phyloP scores from a whole-genome alignment of 2,888 invertebrate species.

The Aphidoletes aphidimyza region DNA sequence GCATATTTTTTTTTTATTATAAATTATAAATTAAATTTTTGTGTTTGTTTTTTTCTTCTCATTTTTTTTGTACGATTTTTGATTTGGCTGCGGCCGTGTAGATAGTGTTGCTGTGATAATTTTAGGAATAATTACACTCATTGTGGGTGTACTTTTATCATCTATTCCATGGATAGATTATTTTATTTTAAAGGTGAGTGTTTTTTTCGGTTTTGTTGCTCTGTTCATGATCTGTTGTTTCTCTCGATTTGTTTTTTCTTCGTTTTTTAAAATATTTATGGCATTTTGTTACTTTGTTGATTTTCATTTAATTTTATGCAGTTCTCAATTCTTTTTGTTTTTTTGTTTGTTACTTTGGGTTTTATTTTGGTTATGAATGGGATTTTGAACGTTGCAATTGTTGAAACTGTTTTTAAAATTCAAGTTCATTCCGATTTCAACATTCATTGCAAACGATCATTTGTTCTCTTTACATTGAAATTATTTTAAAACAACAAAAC shows the following conservation, averaged over 20 bases:
- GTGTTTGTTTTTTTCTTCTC: neutral
- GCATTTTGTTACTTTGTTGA: too few species aligned
- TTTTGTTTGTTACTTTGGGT: too few species aligned
- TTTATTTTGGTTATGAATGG: neutral
- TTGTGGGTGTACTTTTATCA: slow-evolving; percentile 81
- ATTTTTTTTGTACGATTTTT: neutral
- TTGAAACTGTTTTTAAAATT: slow-evolving; percentile 1
- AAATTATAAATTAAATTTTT: neutral
- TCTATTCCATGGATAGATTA: slow-evolving; percentile 91
- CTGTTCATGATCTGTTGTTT: too few species aligned
- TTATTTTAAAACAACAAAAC: too few species aligned
- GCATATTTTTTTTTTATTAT: neutral
- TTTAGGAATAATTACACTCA: slow-evolving; percentile 83
- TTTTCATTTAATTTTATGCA: neutral
- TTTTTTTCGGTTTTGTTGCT: too few species aligned
- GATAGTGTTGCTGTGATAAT: slow-evolving; percentile 83
- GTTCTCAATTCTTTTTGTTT: neutral
- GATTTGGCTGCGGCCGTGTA: slow-evolving; percentile 67
- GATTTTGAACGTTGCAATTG: neutral
- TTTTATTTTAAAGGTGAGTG: slow-evolving; percentile 81
- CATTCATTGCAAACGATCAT: neutral
- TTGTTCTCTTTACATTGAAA: neutral
- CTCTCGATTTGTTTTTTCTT: neutral
- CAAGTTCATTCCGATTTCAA: neutral
- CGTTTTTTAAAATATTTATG: too few species aligned